Conservation (phyloP, 2,113 vertebrate species). For the Elephantulus edwardii region DNA sequence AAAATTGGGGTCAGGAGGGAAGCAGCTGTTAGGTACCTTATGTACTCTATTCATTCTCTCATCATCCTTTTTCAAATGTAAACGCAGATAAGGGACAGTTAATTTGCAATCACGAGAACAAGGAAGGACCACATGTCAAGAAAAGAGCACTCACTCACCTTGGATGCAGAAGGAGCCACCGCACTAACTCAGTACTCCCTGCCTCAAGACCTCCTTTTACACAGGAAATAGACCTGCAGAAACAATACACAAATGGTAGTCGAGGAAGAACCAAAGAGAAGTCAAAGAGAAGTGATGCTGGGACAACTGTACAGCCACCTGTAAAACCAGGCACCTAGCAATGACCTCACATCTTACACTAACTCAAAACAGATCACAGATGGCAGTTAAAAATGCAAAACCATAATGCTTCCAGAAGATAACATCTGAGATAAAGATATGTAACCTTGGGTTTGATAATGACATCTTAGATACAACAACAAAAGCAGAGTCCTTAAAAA, state of each 20-base stretch:
- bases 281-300: neutral
- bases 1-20: neutral
- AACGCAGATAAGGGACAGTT: neutral
- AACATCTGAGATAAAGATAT: neutral
- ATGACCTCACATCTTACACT: neutral
- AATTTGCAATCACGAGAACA: neutral
- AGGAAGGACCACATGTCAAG: neutral
- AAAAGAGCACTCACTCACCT: neutral
- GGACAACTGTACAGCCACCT: neutral
- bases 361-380: neutral
- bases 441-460: constrained; percentile 1
- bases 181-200: neutral
- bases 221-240: neutral
- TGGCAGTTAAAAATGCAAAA: neutral
- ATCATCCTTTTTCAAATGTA: neutral
- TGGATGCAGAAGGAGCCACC: neutral
- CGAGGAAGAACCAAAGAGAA: neutral
- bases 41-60: neutral
- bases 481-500: constrained; percentile 23
- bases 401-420: neutral
- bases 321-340: neutral
- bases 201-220: neutral
- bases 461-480: neutral
- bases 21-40: neutral
- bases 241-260: constrained; percentile 6